Percentiles rank a stretch among this genome's conserved stretches.
Conservation (phyloP, 2,797 vertebrate genomes). For the Anomalospiza imberbis region DNA sequence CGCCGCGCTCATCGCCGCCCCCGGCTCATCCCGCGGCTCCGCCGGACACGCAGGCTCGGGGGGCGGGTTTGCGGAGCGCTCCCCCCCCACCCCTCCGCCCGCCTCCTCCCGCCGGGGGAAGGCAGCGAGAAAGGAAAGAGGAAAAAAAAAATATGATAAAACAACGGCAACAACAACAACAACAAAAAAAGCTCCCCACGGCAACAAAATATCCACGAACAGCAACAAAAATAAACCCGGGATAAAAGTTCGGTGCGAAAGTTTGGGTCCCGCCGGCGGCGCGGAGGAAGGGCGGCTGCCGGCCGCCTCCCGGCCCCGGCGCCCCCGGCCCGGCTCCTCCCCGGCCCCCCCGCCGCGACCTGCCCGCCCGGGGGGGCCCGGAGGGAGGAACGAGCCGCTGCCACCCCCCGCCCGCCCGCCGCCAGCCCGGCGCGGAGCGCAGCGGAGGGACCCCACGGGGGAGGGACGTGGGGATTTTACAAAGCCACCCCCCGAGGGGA, state of each 20-base stretch:
- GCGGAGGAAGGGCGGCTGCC: slow-evolving; percentile 21
- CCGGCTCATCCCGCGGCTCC: slow-evolving; percentile 19
- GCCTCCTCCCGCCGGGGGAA: neutral
- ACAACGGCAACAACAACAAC: neutral
- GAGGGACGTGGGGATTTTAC: neutral
- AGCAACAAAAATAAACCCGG: neutral
- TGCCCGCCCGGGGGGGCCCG: neutral
- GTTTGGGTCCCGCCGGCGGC: neutral
- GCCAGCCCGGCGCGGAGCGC: neutral
- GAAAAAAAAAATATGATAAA: too few species aligned
- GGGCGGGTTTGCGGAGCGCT: neutral
- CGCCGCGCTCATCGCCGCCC: slow-evolving; percentile 39
- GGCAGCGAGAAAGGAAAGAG: neutral
- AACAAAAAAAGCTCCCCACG: neutral
- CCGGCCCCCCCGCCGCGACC: neutral
- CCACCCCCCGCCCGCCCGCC: neutral
- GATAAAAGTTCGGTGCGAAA: slow-evolving; percentile 30
- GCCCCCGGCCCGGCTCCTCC: slow-evolving; percentile 26
- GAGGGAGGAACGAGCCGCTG: neutral
- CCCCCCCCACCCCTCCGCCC: neutral
- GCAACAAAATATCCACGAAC: neutral
- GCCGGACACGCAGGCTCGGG: slow-evolving; percentile 28
- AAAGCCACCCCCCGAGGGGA: neutral
- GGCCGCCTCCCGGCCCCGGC: neutral
- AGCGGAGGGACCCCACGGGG: neutral